phyloP scores from a whole-genome alignment of 2,888 invertebrate species.

The Polietes domitor region DNA sequence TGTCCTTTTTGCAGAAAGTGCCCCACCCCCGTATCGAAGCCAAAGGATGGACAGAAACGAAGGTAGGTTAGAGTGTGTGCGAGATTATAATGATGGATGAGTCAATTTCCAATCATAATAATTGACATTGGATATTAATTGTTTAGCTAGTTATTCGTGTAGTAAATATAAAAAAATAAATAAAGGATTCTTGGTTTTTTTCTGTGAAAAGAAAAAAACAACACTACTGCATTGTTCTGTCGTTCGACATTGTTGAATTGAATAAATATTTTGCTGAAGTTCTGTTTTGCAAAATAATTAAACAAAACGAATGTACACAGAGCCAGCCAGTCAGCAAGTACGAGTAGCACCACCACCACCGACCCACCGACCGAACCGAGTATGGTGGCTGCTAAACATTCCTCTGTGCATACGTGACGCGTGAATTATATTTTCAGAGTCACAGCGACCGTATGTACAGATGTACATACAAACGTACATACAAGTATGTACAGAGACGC shows the following conservation, averaged over 20 bases:
- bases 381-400: no score
- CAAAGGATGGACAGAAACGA: slow-evolving; percentile 89
- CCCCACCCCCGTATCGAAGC: slow-evolving; percentile 91
- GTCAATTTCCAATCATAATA: background rate
- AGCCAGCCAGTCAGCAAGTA: no score
- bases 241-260: background rate
- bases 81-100: background rate
- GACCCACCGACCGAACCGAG: no score
- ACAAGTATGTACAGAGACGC: no score
- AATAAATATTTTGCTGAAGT: slow-evolving; percentile 21
- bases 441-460: slow-evolving; percentile 9
- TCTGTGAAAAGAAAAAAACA: no score
- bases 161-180: no score
- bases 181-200: no score
- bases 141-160: no score
- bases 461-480: background rate
- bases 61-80: slow-evolving; percentile 83
- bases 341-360: no score
- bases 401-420: slow-evolving; percentile 18
- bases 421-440: slow-evolving; percentile 15
- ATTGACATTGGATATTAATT: no score
- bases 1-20: slow-evolving; percentile 86
- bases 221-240: no score
- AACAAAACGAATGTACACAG: no score
- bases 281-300: slow-evolving; percentile 7